phyloP scores from a whole-genome alignment of 2,888 invertebrate species.

The Malthinus flaveolus region DNA sequence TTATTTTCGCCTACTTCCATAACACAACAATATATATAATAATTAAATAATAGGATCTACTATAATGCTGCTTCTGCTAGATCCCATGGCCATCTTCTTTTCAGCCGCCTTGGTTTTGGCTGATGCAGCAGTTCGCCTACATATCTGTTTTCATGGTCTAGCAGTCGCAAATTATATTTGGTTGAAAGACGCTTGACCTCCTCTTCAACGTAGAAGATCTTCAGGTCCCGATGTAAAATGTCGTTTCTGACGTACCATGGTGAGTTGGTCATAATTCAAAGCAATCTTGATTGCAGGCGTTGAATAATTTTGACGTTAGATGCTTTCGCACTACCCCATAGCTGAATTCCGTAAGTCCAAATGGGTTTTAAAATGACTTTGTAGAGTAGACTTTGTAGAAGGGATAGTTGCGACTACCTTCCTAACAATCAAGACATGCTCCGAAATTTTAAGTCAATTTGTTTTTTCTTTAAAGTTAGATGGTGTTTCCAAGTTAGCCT shows the following conservation, averaged over 20 bases:
- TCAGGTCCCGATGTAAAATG: not conserved
- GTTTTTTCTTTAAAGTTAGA: too few species aligned
- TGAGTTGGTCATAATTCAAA: too few species aligned
- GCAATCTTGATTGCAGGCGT: too few species aligned
- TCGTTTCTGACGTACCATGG: not conserved
- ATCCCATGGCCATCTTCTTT: not conserved
- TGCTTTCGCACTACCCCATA: not conserved
- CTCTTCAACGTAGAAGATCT: not conserved
- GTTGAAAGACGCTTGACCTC: not conserved
- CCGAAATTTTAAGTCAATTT: too few species aligned
- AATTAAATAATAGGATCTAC: too few species aligned
- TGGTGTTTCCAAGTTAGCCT: too few species aligned
- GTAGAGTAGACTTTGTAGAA: not conserved
- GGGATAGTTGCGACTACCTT: not conserved
- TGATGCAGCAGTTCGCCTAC: not conserved
- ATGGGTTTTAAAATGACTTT: too few species aligned
- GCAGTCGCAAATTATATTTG: not conserved
- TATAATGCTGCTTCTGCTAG: not conserved
- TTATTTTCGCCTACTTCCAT: too few species aligned
- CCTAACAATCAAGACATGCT: too few species aligned
- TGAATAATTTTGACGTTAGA: too few species aligned
- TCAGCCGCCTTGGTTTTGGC: not conserved
- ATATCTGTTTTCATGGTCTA: slow-evolving; percentile 1
- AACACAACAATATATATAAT: too few species aligned
- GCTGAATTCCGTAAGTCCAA: not conserved